phyloP scores from a whole-genome alignment of 2,888 invertebrate genomes.

The Vannuccia rotundouncinata region DNA sequence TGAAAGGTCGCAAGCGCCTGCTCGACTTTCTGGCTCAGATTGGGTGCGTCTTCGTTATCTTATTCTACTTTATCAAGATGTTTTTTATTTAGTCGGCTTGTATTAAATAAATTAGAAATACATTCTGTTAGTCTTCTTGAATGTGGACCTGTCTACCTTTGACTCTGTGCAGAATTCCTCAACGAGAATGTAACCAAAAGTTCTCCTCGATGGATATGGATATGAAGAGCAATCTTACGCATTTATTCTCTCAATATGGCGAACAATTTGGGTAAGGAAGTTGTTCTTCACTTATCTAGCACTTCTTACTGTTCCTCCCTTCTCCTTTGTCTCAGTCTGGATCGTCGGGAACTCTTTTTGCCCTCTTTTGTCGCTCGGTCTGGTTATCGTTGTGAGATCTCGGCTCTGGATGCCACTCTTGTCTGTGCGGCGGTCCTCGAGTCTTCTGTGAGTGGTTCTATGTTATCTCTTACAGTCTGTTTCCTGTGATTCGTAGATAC shows the following conservation, averaged over 20 bases:
- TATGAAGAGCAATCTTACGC: not conserved
- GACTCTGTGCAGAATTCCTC: not conserved
- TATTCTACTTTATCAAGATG: not conserved
- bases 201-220: constrained; percentile 6
- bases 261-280: not conserved
- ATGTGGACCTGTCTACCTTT: too few species aligned
- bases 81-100: too few species aligned
- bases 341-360: not conserved
- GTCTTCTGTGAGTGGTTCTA: too few species aligned
- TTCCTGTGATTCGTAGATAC: too few species aligned
- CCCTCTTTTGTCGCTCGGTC: not conserved
- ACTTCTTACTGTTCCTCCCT: too few species aligned
- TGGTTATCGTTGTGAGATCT: not conserved
- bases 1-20: constrained; percentile 73
- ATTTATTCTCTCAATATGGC: not conserved
- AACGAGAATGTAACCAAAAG: not conserved
- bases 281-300: too few species aligned
- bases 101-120: too few species aligned
- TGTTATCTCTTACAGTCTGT: too few species aligned
- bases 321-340: not conserved
- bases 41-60: constrained; percentile 61
- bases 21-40: constrained; percentile 81
- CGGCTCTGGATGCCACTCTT: not conserved
- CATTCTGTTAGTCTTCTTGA: too few species aligned
- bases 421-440: not conserved